phyloP scores from a whole-genome alignment of 2,888 invertebrate species.

The Eupithecia abbreviata region DNA sequence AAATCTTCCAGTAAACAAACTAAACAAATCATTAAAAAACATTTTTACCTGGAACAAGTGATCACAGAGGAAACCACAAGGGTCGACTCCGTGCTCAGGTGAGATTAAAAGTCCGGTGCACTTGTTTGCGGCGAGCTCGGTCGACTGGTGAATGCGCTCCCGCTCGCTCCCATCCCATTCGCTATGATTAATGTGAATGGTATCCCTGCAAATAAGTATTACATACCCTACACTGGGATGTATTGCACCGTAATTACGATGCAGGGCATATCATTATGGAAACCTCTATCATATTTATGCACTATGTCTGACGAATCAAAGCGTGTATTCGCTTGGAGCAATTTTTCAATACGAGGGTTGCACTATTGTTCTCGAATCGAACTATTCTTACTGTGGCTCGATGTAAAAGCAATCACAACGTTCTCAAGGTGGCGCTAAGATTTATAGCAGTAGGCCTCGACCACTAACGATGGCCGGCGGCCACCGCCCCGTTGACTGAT shows the following conservation, averaged over 20 bases:
- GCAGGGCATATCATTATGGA: slow-evolving; percentile 21
- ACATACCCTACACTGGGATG: slow-evolving; percentile 50
- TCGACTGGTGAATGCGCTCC: slow-evolving; percentile 65
- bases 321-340: slow-evolving; percentile 28
- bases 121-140: slow-evolving; percentile 67
- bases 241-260: slow-evolving; percentile 67
- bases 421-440: slow-evolving; percentile 77
- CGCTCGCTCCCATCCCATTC: slow-evolving; percentile 59
- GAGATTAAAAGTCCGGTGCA: slow-evolving; percentile 77
- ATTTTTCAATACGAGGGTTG: slow-evolving; percentile 29
- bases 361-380: slow-evolving; percentile 30
- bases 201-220: slow-evolving; percentile 67
- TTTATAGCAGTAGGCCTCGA: slow-evolving; percentile 74
- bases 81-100: slow-evolving; percentile 60
- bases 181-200: slow-evolving; percentile 73
- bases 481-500: slow-evolving; percentile 72
- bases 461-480: slow-evolving; percentile 76
- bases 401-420: slow-evolving; percentile 57
- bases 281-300: slow-evolving; percentile 59
- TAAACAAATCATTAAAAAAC: slow-evolving; percentile 24
- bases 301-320: slow-evolving; percentile 11
- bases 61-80: slow-evolving; percentile 58
- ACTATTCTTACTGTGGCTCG: slow-evolving; percentile 24
- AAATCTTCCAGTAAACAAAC: slow-evolving; percentile 7
- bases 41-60: slow-evolving; percentile 47